Evolutionary conservation across 2,113 vertebrate species (phyloP).

Genomic region (Syngnathoides biaculeatus): DNA sequence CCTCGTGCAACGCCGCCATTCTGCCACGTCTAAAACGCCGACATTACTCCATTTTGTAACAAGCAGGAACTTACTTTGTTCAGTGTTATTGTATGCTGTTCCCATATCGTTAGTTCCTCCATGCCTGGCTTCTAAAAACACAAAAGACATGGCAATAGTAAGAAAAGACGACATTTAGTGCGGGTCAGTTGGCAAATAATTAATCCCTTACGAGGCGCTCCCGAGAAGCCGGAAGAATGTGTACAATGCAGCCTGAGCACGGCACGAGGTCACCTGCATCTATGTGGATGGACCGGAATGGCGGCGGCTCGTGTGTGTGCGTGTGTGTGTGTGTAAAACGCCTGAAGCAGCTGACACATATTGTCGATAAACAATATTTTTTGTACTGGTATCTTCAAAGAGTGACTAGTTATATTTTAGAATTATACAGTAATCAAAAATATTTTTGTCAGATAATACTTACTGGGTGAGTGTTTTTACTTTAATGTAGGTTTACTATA

Average conservation of each 20-base stretch:
- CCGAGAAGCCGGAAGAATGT: not conserved
- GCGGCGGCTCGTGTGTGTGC: slow-evolving; percentile 48
- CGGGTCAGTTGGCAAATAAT: not conserved
- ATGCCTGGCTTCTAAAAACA: slow-evolving; percentile 74
- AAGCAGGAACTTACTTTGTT: slow-evolving; percentile 74
- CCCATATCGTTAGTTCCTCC: slow-evolving; percentile 96
- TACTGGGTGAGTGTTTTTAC: not conserved
- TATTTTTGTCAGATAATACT: not conserved
- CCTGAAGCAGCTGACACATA: slow-evolving; percentile 2
- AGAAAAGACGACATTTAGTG: not conserved
- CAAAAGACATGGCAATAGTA: not conserved
- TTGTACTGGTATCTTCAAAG: not conserved
- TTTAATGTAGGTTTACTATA: not conserved
- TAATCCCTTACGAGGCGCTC: not conserved
- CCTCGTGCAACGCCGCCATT: not conserved
- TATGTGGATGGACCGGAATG: slow-evolving; percentile 69
- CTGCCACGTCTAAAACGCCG: not conserved
- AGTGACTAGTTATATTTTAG: not conserved
- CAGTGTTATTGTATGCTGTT: slow-evolving; percentile 87
- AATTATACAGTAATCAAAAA: not conserved
- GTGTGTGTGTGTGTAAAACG: slow-evolving; percentile 5
- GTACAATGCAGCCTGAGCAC: slow-evolving; percentile 36
- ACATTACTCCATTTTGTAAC: not conserved
- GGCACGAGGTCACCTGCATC: slow-evolving; percentile 65
- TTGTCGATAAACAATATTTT: not conserved